These are phyloP conservation scores for Megaptera novaeangliae DNA, from an alignment of 2,113 vertebrate species.

Conservation along the genomic window DNA sequence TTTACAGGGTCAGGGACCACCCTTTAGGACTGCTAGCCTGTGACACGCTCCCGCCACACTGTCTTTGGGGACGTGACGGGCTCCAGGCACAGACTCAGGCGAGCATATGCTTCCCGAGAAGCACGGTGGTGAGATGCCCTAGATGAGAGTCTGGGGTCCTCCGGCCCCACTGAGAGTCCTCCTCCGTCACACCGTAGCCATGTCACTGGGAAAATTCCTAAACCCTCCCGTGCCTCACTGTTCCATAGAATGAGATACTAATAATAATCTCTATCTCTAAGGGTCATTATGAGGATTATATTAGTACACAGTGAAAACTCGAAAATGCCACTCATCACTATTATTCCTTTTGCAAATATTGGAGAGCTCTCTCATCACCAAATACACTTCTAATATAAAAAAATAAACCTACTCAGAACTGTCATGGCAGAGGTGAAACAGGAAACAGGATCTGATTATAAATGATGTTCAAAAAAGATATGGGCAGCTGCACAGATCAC, in stretches of 20 bases:
- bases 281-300: background rate
- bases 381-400: background rate
- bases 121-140: background rate
- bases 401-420: background rate
- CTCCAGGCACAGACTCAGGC: background rate
- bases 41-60: background rate
- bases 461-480: background rate
- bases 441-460: background rate
- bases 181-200: background rate
- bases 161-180: background rate
- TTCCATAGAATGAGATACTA: background rate
- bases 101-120: background rate
- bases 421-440: background rate
- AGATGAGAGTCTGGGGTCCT: background rate
- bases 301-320: background rate
- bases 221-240: too few relatives aligned
- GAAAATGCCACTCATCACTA: background rate
- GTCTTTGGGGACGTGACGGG: rapidly evolving
- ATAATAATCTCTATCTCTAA: background rate
- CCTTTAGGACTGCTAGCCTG: background rate
- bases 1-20: background rate
- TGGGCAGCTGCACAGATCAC: background rate
- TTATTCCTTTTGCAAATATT: background rate
- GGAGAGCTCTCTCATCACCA: background rate
- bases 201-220: background rate